Base-by-base conservation (phyloP, 53 echinoderm and acorn worm species). In the Henricia sp. region DNA sequence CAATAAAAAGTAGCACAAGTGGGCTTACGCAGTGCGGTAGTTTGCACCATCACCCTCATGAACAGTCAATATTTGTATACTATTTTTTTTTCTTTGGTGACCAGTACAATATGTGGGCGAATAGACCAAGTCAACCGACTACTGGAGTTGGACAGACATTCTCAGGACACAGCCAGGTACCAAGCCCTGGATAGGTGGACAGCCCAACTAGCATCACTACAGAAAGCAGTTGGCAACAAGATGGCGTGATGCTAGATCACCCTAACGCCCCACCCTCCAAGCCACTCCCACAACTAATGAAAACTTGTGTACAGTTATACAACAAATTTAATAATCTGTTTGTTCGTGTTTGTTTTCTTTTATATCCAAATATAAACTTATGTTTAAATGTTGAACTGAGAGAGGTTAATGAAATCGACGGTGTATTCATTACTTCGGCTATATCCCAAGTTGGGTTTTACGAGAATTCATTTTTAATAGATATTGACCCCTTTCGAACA, bases 71-170 rank as follows among this genome's bases (percentile, higher is more conserved):
- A 25, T 12, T 26, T 46, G 29, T 13, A 23, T 76, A 1, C 27
- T 43, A 17, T 44, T 52, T 68, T 11, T 27, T 50, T 50, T 40
- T 36, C 52, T 40, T 44, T 1, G 25, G 52, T n/a, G 65, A 54
- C 54, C 71, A 99, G 99, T 89, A 99, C 99, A 86, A 99, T 99
- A 80, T 86, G 88, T 82, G 99, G 99, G 52, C 87, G 99, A 84
- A 99, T 99, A 87, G 99, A 95, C 86, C 99, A 99, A 68, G 99
- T 99, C 37, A 99, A 99, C 83, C 99, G 95, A 55, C 72, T 99
- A 58, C 68, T 99, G 89, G 99, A 99, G 70, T 82, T 95, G 27
- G 88, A 95, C 82, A 90, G 92, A 29, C 84, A 99, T 67, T 92
- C 99, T 23, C 91, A 94, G 88, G 94, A 88, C 50, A 88, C 94